phyloP scores from a whole-genome alignment of 2,797 vertebrate genomes.

The Poeciliopsis infans region DNA sequence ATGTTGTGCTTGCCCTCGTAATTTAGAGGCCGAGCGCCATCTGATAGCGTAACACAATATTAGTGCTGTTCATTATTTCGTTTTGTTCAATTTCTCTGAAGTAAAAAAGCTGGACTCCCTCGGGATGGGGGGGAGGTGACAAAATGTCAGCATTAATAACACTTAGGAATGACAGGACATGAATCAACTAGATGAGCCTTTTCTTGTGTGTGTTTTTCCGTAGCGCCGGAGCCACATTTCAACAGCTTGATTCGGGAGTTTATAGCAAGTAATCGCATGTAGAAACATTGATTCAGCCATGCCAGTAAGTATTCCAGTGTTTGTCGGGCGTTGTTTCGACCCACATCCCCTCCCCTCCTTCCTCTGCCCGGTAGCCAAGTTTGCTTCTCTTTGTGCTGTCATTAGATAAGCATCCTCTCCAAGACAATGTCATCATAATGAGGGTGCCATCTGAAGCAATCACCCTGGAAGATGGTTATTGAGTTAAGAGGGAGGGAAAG shows the following conservation, averaged over 20 bases:
- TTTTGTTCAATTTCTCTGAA: constrained; percentile 54
- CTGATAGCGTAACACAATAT: constrained; percentile 76
- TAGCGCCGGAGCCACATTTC: constrained; percentile 42
- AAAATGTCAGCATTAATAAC: constrained; percentile 74
- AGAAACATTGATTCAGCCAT: constrained; percentile 29
- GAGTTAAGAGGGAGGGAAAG: constrained; percentile 67
- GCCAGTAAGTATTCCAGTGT: constrained; percentile 30
- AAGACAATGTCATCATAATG: constrained; percentile 70
- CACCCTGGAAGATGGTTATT: constrained; percentile 75
- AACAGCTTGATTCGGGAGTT: constrained; percentile 38
- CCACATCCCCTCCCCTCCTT: constrained; percentile 9
- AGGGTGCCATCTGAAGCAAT: constrained; percentile 77
- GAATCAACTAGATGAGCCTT: constrained; percentile 66
- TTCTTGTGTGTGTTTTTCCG: constrained; percentile 43
- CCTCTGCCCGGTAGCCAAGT: constrained; percentile 36
- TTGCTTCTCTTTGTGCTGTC: constrained; percentile 66
- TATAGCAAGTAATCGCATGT: constrained; percentile 28
- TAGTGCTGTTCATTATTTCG: constrained; percentile 70
- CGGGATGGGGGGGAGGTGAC: constrained; percentile 47
- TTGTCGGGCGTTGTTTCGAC: constrained; percentile 38
- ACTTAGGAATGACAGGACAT: constrained; percentile 67
- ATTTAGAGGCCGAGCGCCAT: constrained; percentile 56
- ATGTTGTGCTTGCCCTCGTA: constrained; percentile 56
- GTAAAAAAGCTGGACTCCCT: constrained; percentile 66
- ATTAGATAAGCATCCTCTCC: constrained; percentile 69